Percentiles rank a stretch among this genome's conserved stretches.
Conservation (phyloP, 2,797 vertebrate species). For the Fratercula arctica region DNA sequence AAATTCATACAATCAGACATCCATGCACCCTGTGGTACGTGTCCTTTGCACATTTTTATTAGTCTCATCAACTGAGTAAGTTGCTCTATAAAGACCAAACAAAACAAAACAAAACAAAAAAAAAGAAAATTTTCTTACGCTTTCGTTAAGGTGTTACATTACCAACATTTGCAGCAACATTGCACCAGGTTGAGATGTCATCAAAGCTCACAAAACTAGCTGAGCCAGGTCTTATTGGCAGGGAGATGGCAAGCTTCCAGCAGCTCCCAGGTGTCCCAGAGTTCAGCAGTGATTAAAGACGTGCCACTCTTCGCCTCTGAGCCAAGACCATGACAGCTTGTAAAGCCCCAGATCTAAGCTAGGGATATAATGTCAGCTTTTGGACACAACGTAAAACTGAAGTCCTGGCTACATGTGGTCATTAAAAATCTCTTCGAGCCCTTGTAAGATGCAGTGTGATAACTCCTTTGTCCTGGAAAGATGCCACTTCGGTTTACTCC, state of each 20-base stretch:
- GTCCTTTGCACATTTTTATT: background rate
- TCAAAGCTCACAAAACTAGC: background rate
- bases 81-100: background rate
- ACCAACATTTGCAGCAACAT: background rate
- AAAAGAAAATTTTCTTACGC: background rate
- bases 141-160: background rate
- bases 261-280: background rate
- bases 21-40: background rate
- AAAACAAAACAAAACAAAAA: background rate
- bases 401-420: background rate
- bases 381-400: background rate
- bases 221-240: background rate
- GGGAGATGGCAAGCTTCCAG: background rate
- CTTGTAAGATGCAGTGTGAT: background rate
- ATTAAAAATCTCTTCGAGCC: background rate
- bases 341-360: background rate
- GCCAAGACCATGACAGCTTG: background rate
- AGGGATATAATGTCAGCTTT: background rate
- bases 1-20: constrained; percentile 23
- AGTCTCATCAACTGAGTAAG: background rate
- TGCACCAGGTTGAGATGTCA: rapidly evolving
- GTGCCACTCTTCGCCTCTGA: background rate
- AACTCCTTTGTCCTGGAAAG: background rate
- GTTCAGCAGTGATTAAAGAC: background rate
- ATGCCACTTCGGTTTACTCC: background rate